These are phyloP conservation scores for Digitonthophagus gazella DNA, from an alignment of 2,888 invertebrate species.

Conservation along the genomic window DNA sequence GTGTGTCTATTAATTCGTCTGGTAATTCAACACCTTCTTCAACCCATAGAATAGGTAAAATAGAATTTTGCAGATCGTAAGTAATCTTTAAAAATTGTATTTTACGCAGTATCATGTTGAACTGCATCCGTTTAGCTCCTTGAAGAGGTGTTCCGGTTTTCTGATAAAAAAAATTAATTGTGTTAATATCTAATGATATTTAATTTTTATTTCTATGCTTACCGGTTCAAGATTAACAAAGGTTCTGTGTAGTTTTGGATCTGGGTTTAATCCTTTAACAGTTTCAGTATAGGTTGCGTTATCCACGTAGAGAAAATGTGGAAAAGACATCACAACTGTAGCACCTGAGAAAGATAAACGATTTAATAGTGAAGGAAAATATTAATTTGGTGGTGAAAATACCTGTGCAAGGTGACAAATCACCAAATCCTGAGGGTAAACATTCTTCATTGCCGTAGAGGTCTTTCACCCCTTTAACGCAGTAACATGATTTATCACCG, in stretches of 20 bases:
- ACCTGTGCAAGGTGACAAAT: constrained; percentile 24
- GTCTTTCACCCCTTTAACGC: constrained; percentile 18
- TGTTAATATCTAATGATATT: neutral
- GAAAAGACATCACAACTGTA: constrained; percentile 67
- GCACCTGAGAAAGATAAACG: constrained; percentile 63
- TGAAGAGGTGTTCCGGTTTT: constrained; percentile 60
- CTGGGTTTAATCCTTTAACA: constrained; percentile 62
- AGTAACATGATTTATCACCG: constrained; percentile 24
- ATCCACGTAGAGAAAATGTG: constrained; percentile 61
- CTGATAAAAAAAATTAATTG: constrained; percentile 44
- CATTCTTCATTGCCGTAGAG: constrained; percentile 24
- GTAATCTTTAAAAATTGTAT: constrained; percentile 54
- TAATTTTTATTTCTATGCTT: constrained; percentile 42
- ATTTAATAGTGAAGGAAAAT: too few relatives aligned
- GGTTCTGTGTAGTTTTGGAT: constrained; percentile 60
- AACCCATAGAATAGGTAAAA: constrained; percentile 64
- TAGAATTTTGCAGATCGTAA: constrained; percentile 50
- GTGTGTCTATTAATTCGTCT: constrained; percentile 39
- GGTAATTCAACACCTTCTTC: constrained; percentile 55
- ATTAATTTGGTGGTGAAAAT: neutral
- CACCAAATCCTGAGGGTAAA: constrained; percentile 25
- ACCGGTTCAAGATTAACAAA: constrained; percentile 72
- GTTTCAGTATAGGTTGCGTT: constrained; percentile 53
- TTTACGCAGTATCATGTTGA: constrained; percentile 61
- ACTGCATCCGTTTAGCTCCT: constrained; percentile 63